Percentiles rank a stretch among this genome's conserved stretches.
Conservation (phyloP, 2,797 vertebrate species). For the Avahi laniger region DNA sequence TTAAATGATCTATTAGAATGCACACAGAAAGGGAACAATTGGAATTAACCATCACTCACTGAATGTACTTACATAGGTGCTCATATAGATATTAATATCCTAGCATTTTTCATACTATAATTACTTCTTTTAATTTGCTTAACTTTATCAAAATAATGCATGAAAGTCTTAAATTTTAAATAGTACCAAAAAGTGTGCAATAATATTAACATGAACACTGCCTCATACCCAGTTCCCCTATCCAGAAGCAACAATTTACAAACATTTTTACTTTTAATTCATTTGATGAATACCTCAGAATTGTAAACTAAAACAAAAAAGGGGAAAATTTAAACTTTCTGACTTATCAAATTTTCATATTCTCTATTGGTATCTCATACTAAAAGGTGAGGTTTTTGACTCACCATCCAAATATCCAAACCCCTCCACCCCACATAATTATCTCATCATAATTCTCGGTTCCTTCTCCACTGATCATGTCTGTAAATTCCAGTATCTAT, state of each 20-base stretch:
- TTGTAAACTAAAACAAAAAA: background rate
- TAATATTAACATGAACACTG: background rate
- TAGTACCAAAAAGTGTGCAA: background rate
- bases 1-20: slow-evolving; percentile 38
- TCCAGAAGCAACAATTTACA: background rate
- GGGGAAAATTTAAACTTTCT: background rate
- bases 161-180: background rate
- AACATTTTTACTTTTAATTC: background rate
- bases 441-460: background rate
- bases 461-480: background rate
- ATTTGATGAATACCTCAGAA: background rate
- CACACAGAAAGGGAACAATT: background rate
- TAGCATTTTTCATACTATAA: background rate
- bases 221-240: background rate
- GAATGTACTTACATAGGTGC: background rate
- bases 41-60: background rate
- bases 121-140: background rate
- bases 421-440: background rate
- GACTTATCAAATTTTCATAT: background rate
- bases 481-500: background rate
- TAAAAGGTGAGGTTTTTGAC: background rate
- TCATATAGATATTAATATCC: background rate
- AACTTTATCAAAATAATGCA: background rate
- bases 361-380: background rate
- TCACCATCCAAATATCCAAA: background rate